Evolutionary conservation across 2,113 vertebrate genomes (phyloP), one percentile per base, ranked within the genome.

Genomic region (Etheostoma cragini): DNA sequence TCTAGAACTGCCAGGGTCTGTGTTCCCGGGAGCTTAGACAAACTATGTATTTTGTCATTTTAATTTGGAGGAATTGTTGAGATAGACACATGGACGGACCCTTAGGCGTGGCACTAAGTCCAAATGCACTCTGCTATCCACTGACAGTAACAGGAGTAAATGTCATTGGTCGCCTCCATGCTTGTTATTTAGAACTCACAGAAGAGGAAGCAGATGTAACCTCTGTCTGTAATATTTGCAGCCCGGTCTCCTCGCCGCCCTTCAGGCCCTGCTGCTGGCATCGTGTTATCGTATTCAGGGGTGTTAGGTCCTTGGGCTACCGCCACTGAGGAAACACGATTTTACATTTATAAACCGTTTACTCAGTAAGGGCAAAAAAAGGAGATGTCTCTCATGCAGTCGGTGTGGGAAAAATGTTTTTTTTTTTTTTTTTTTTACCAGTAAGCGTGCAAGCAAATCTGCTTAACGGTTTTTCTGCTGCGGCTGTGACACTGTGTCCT

Each of bases 331-430:
- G 53, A 81, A 90, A 86, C 86, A 88, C 83, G 86, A 91, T 93
- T 93, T 91, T 90, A 90, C 91, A 94, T 94, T 89, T 93, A 90
- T 90, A 92, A 94, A 94, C 84, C 81, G 35, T 92, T 92, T 92
- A 93, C 93, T 90, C 88, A 88, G 83, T 77, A 82, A 90, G 81
- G 90, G 83, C 53, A 78, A 69, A 85, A 84, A 88, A 88, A 30
- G 3, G 46, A 85, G 84, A 90, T 84, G 72, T 90, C 72, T 87
- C 77, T 81, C 76, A 70, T 83, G 69, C 73, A 86, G 81, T 84
- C 62, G 19, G 71, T 87, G 53, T 42, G 54, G 53, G 72, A 58
- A 78, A 91, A 87, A 87, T 87, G 85, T 88, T 82, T 86, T 82
- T 72, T 66, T 42, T 54, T 24, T 54, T 8, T 0, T 22, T 65